These are phyloP conservation scores for Malaclemys terrapin DNA, from an alignment of 2,113 vertebrate species.

Conservation along the genomic window DNA sequence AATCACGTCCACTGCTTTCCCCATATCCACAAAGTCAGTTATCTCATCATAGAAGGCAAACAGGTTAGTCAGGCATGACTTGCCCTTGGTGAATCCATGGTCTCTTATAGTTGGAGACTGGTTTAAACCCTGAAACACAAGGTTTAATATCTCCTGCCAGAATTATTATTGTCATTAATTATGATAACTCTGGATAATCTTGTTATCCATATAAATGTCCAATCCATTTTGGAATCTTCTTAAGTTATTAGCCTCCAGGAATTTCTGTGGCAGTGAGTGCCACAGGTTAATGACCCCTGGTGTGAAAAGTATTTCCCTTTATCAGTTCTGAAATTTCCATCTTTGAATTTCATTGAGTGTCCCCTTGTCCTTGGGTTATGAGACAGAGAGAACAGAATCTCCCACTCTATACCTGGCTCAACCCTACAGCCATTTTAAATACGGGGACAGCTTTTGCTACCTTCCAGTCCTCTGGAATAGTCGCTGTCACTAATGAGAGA, in stretches of 20 bases:
- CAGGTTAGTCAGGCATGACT: too few relatives aligned
- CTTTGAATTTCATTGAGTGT: too few relatives aligned
- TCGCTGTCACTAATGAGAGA: not conserved
- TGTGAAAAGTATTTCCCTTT: not conserved
- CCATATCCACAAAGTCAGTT: too few relatives aligned
- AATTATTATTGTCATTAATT: not conserved
- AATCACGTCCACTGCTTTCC: too few relatives aligned
- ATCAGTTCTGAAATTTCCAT: too few relatives aligned
- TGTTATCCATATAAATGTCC: not conserved
- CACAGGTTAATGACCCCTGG: not conserved
- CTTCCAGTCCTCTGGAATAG: not conserved
- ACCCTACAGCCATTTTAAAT: not conserved
- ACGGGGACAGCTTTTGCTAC: too few relatives aligned
- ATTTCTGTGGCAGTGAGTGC: not conserved
- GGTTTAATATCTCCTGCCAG: too few relatives aligned
- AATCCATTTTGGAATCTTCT: not conserved
- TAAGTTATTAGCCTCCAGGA: not conserved
- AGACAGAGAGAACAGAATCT: not conserved
- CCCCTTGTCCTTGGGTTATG: too few relatives aligned
- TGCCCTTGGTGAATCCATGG: too few relatives aligned
- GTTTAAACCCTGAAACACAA: too few relatives aligned
- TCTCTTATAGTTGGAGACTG: too few relatives aligned
- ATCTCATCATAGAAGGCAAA: too few relatives aligned
- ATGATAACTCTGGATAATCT: not conserved
- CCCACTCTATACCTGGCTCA: not conserved